phyloP scores from a whole-genome alignment of 2,113 vertebrate genomes.

The Sceloporus tristichus region DNA sequence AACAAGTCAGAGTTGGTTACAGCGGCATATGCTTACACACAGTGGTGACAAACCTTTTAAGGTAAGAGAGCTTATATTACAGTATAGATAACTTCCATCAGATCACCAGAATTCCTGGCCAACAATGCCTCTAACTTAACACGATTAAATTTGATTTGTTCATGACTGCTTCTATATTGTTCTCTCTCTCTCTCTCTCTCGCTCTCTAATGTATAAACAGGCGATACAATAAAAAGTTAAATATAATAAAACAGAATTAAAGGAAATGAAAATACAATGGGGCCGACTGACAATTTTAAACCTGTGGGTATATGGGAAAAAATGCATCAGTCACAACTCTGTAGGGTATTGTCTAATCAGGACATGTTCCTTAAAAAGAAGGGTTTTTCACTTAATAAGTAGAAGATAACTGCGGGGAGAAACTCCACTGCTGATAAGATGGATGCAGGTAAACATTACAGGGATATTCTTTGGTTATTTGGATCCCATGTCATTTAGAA shows the following conservation, averaged over 20 bases:
- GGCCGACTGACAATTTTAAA: not conserved
- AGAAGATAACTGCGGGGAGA: not conserved
- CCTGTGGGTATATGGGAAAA: not conserved
- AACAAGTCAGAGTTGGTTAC: conserved; percentile 98
- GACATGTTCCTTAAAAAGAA: not conserved
- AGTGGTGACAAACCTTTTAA: conserved; percentile 99
- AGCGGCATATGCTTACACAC: conserved; percentile 98
- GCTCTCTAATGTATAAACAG: too few relatives aligned
- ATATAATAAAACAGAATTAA: not conserved
- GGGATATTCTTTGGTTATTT: too few relatives aligned
- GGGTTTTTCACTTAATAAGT: not conserved
- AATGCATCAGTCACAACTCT: not conserved
- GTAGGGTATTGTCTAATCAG: too few relatives aligned
- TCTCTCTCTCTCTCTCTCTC: too few relatives aligned
- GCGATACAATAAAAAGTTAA: too few relatives aligned
- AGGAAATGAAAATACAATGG: not conserved
- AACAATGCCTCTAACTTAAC: not conserved
- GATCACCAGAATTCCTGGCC: not conserved
- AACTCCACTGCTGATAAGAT: too few relatives aligned
- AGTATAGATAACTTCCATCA: not conserved
- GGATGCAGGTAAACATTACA: not conserved
- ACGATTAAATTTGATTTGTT: not conserved
- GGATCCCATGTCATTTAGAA: not conserved
- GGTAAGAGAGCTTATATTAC: conserved; percentile 75
- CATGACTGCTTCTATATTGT: too few relatives aligned